Conservation (phyloP, 2,888 invertebrate genomes). For the Spilosoma lubricipeda region DNA sequence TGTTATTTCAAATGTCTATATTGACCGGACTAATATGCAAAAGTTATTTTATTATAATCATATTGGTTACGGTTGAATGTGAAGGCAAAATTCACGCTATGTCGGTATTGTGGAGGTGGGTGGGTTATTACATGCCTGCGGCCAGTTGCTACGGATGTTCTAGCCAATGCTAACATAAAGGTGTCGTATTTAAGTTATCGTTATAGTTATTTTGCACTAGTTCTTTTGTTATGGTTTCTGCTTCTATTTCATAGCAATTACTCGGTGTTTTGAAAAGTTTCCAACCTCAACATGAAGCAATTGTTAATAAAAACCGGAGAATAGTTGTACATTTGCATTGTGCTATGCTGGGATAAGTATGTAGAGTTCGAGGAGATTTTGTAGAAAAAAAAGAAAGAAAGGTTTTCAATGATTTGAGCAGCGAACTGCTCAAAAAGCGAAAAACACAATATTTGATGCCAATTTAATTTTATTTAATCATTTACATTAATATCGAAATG, state of each 20-base stretch:
- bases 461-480: background rate
- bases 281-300: no score
- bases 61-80: conserved; percentile 14
- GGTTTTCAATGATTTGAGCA: background rate
- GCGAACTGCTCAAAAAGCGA: background rate
- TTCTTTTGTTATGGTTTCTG: background rate
- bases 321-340: no score
- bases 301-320: no score
- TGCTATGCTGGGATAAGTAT: no score
- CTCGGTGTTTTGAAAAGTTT: no score
- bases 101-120: conserved; percentile 23
- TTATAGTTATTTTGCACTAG: conserved; percentile 20
- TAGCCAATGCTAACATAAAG: conserved; percentile 23
- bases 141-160: conserved; percentile 14
- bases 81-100: conserved; percentile 24
- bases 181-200: conserved; percentile 30
- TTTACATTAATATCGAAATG: background rate
- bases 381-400: no score
- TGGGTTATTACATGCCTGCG: conserved; percentile 37
- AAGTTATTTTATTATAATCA: background rate
- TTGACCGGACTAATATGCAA: no score
- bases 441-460: background rate
- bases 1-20: no score
- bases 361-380: no score
- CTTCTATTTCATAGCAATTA: background rate